phyloP scores from a whole-genome alignment of 2,113 vertebrate species.

The Triplophysa tibetana region DNA sequence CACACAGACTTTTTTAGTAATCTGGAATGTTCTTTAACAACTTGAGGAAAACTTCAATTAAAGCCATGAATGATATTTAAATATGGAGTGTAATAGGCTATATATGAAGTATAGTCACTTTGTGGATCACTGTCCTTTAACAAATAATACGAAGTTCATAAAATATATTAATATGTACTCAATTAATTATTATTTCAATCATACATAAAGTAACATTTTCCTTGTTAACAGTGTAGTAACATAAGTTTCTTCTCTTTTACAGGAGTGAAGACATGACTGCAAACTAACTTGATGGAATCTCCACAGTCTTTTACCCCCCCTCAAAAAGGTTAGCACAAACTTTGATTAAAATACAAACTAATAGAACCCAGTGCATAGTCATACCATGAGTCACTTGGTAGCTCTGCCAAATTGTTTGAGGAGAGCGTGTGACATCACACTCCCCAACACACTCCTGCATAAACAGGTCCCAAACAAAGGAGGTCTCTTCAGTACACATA shows the following conservation, averaged over 20 bases:
- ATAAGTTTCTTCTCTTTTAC: conserved; percentile 33
- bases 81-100: neutral
- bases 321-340: conserved; percentile 47
- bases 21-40: neutral
- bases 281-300: conserved; percentile 50
- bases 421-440: conserved; percentile 13
- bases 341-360: neutral
- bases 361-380: neutral
- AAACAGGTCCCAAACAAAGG: conserved; percentile 19
- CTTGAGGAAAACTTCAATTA: neutral
- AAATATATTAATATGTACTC: too few species aligned
- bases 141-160: neutral
- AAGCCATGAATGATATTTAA: neutral
- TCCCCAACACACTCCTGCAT: neutral
- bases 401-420: conserved; percentile 7
- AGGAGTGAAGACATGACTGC: conserved; percentile 51
- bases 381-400: neutral
- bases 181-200: too few species aligned
- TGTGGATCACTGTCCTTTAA: neutral
- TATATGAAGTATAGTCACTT: too few species aligned
- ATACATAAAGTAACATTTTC: neutral
- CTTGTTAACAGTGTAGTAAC: conserved; percentile 21
- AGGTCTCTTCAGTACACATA: neutral
- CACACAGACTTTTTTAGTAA: conserved; percentile 1
- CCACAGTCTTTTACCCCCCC: conserved; percentile 42